These are phyloP conservation scores for Holacanthus passer DNA, from an alignment of 2,113 vertebrate species.

Conservation along the genomic window DNA sequence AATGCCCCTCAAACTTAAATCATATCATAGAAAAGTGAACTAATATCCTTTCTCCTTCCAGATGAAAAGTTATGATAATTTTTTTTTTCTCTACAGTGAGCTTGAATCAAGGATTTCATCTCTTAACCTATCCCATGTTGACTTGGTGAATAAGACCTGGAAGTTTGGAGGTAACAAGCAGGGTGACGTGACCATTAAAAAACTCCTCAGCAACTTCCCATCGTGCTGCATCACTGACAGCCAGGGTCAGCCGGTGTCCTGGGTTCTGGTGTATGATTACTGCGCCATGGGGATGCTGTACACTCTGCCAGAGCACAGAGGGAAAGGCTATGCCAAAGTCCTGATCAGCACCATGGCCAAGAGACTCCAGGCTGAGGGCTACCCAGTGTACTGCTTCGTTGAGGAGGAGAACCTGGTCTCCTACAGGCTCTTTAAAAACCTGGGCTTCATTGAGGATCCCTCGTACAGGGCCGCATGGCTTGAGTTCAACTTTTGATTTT, in stretches of 20 bases:
- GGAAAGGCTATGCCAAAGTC: slow-evolving; percentile 79
- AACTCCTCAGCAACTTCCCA: slow-evolving; percentile 69
- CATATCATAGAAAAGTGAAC: not conserved
- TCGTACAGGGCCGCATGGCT: slow-evolving; percentile 71
- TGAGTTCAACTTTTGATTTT: slow-evolving; percentile 50
- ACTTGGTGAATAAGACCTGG: slow-evolving; percentile 78
- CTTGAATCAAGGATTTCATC: slow-evolving; percentile 69
- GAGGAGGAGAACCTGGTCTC: slow-evolving; percentile 78
- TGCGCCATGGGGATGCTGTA: slow-evolving; percentile 76
- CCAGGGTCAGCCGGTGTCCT: slow-evolving; percentile 70
- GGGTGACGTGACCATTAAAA: not conserved
- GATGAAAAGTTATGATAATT: not conserved
- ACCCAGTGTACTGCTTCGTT: slow-evolving; percentile 79
- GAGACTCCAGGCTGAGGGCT: slow-evolving; percentile 69
- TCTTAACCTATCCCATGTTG: slow-evolving; percentile 56
- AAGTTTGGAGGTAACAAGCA: slow-evolving; percentile 70
- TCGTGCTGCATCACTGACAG: slow-evolving; percentile 68
- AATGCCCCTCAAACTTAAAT: too few species aligned
- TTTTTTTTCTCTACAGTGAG: slow-evolving; percentile 49
- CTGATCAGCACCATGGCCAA: slow-evolving; percentile 71
- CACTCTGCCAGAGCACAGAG: slow-evolving; percentile 75
- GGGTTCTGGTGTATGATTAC: slow-evolving; percentile 73
- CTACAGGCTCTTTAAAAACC: slow-evolving; percentile 72
- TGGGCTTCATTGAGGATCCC: slow-evolving; percentile 77
- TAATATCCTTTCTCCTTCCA: not conserved